Evolutionary conservation across 2,888 invertebrate genomes (phyloP), one percentile per base, ranked within the genome.

Genomic region (Helleia helle): DNA sequence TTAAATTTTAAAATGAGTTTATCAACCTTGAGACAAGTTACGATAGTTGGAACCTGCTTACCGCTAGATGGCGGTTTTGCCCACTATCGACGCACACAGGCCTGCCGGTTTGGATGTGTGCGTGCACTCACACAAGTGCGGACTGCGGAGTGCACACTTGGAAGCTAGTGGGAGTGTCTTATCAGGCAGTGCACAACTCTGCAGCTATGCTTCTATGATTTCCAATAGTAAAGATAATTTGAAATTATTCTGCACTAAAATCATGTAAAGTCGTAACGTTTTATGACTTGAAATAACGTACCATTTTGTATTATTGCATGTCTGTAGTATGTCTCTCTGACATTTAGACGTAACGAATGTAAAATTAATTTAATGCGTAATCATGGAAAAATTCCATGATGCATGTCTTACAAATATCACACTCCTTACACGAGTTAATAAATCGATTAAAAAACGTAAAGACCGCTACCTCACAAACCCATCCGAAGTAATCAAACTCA

Each of bases 1-100:
- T 66, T 71, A 65, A 65, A 71, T 62, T 69, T 66, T 71, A 65
- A 65, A 61, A 73, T 62, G 69, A 64, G 76, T 79, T 79, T 77
- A 65, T 73, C 73, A 77, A 77, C 80, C 79, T 83, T 81, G 77
- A 76, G 72, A 73, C 52, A 57, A 49, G 50, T 47, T 38, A 40
- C 46, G 49, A 49, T 49, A 43, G 48, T 59, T 57, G 49, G 40
- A 43, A 36, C 57, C 75, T 55, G 42, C 68, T 68, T 51, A 57
- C 48, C 76, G 59, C 64, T 68, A 80, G 83, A 74, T 73, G 84
- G 80, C 84, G 74, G 56, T 64, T 55, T 34, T 40, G 46, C 50
- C 41, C 48, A 24, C 15, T 14, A 5, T 1, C 15, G 7, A 9
- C 64, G 58, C 66, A 58, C 72, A 72, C 71, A 66, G 52, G 45